phyloP scores from a whole-genome alignment of 2,113 vertebrate genomes.

The Chlorodrepanis virens region DNA sequence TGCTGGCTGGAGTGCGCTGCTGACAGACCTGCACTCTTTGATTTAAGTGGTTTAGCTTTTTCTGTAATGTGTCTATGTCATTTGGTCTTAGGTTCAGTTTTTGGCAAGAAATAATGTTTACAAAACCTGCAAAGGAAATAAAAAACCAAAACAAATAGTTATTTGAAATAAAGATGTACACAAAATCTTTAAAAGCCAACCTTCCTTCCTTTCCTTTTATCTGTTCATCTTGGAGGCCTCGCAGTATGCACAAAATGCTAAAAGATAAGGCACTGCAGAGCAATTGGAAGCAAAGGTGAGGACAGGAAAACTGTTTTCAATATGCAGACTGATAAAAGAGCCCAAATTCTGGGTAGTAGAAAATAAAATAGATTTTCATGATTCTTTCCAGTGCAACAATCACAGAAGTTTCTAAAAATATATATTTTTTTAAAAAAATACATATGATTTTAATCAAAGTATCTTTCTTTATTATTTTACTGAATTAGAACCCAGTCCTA shows the following conservation, averaged over 20 bases:
- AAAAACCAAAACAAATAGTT: background rate
- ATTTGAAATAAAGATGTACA: background rate
- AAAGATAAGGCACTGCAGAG: background rate
- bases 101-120: background rate
- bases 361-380: constrained; percentile 1
- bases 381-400: background rate
- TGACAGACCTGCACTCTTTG: background rate
- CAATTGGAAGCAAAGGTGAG: background rate
- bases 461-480: background rate
- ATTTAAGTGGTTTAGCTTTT: constrained; percentile 12
- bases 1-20: background rate
- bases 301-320: background rate
- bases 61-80: background rate
- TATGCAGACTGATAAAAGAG: constrained; percentile 12
- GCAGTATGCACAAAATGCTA: background rate
- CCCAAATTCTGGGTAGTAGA: background rate
- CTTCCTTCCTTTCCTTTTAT: background rate
- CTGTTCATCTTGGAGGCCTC: background rate
- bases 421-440: background rate
- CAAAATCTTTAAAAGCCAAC: background rate
- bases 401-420: background rate
- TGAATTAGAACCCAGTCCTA: background rate
- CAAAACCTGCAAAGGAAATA: background rate
- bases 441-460: background rate
- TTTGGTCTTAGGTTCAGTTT: background rate